Evolutionary conservation across 1,140 invertebrate genomes (phyloP).

Genomic region (Leptonema lineaticorne): DNA sequence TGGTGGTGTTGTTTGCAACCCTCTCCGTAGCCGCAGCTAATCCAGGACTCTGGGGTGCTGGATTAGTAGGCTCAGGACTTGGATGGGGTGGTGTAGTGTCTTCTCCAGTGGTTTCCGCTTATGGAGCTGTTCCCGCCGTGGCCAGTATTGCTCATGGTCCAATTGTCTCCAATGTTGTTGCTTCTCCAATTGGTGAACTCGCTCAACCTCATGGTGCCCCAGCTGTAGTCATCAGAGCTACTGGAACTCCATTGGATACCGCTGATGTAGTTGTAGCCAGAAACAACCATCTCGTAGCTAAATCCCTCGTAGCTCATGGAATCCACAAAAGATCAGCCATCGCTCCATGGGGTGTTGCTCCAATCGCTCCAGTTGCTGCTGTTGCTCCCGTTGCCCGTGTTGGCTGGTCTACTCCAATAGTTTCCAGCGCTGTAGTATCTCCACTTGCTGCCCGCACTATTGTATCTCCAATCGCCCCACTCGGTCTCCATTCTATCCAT

Average conservation of each 20-base stretch:
- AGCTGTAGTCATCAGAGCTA: constrained; percentile 43
- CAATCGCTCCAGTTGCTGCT: constrained; percentile 44
- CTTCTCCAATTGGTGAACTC: constrained; percentile 34
- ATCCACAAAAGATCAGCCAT: constrained; percentile 45
- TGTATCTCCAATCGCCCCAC: neutral
- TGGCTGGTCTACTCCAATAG: neutral
- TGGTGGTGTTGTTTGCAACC: constrained; percentile 47
- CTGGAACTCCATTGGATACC: constrained; percentile 46
- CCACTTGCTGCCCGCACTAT: neutral
- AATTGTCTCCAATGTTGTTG: constrained; percentile 41
- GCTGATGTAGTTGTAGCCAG: constrained; percentile 54
- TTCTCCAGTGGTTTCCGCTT: constrained; percentile 19
- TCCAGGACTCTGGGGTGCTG: constrained; percentile 22
- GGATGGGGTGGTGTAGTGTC: constrained; percentile 40
- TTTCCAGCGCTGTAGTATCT: neutral
- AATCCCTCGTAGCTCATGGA: constrained; percentile 43
- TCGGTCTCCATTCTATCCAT: neutral
- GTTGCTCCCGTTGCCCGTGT: constrained; percentile 34
- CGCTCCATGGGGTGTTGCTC: constrained; percentile 33
- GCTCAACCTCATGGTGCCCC: constrained; percentile 43
- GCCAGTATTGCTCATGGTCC: constrained; percentile 43
- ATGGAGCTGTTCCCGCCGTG: constrained; percentile 32
- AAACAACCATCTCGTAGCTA: constrained; percentile 49
- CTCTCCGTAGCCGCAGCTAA: constrained; percentile 40
- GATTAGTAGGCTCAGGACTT: constrained; percentile 21